Conservation (phyloP, 2,113 vertebrate genomes). For the Mobula birostris region DNA sequence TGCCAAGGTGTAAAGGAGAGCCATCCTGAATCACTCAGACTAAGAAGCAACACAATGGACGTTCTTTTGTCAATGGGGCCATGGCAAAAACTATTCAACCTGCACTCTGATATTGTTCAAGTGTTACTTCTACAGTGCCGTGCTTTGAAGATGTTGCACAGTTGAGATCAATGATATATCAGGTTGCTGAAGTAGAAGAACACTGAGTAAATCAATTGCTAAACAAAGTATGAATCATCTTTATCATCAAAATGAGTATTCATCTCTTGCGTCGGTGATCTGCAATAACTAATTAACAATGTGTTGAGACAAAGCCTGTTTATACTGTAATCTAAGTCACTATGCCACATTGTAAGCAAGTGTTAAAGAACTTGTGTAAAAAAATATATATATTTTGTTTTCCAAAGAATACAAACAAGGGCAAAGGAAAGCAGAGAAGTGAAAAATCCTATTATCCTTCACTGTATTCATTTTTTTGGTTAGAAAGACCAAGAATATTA, state of each 20-base stretch:
- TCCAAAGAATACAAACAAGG: background rate
- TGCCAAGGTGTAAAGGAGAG: background rate
- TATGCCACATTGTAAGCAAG: background rate
- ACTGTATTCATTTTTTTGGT: conserved; percentile 42
- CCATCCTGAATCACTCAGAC: background rate
- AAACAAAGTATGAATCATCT: background rate
- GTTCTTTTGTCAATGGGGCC: background rate
- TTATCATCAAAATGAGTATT: background rate
- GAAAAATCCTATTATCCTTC: background rate
- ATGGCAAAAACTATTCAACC: background rate
- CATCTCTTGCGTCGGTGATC: background rate
- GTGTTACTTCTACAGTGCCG: background rate
- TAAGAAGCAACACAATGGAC: background rate
- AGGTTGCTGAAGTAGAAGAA: background rate
- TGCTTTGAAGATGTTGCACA: background rate
- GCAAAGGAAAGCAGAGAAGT: background rate
- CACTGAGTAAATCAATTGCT: background rate
- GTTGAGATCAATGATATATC: background rate
- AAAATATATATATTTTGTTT: background rate
- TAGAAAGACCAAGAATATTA: conserved; percentile 48
- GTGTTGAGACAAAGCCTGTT: background rate
- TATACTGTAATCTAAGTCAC: background rate
- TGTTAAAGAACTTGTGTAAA: background rate
- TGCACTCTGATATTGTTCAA: background rate
- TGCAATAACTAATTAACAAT: background rate